phyloP scores from a whole-genome alignment of 2,888 invertebrate genomes.

The Tinea trinotella region DNA sequence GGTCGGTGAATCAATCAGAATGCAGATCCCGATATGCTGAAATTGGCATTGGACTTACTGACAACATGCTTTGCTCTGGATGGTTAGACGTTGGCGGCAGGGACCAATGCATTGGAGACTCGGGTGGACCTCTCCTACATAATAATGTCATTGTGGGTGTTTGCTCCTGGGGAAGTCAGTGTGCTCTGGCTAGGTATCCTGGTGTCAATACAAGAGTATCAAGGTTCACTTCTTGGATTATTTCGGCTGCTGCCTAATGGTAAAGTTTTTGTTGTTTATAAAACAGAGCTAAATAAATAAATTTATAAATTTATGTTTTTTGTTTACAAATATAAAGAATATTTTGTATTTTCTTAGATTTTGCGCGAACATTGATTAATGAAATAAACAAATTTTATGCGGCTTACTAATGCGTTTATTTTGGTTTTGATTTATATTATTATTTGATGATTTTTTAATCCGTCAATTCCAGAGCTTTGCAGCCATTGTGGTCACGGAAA shows the following conservation, averaged over 20 bases:
- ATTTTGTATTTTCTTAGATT: no score
- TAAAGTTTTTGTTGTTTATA: no score
- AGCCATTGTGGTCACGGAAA: no score
- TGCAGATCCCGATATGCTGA: slow-evolving; percentile 15
- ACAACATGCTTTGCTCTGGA: slow-evolving; percentile 18
- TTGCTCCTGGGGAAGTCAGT: slow-evolving; percentile 5
- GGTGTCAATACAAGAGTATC: slow-evolving; percentile 18
- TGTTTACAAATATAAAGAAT: background rate
- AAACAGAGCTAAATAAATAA: background rate
- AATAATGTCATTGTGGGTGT: slow-evolving; percentile 13
- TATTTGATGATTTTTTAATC: no score
- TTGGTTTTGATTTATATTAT: no score
- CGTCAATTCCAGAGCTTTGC: no score
- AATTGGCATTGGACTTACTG: background rate
- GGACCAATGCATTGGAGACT: slow-evolving; percentile 12
- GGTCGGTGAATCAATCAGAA: slow-evolving; percentile 6
- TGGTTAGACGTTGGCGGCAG: slow-evolving; percentile 18
- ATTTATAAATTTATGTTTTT: background rate
- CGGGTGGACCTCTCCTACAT: slow-evolving; percentile 13
- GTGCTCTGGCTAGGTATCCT: slow-evolving; percentile 10
- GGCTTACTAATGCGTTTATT: no score
- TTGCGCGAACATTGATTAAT: no score
- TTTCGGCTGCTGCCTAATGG: slow-evolving; percentile 2
- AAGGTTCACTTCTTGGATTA: slow-evolving; percentile 12
- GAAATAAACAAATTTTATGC: no score